Percentiles rank a stretch among this genome's conserved stretches.
Conservation (phyloP, 1,140 invertebrate species). For the Sitodiplosis mosellana region DNA sequence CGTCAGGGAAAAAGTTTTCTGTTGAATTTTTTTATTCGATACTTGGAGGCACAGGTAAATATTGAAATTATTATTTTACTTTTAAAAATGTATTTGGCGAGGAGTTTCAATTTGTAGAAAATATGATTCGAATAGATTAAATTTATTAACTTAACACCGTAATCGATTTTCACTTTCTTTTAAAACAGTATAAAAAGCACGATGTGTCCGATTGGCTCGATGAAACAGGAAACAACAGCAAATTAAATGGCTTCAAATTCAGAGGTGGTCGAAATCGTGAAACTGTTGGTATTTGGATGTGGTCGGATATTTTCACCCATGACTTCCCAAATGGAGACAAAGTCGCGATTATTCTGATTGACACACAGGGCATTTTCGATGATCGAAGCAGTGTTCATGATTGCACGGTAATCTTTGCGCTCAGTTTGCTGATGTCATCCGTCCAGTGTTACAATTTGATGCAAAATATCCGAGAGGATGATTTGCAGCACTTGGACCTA, state of each 20-base stretch:
- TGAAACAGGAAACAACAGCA: neutral
- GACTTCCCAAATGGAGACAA: conserved; percentile 56
- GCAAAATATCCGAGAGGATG: conserved; percentile 91
- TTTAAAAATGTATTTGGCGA: too few relatives aligned
- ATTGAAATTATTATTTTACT: too few relatives aligned
- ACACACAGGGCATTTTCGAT: conserved; percentile 96
- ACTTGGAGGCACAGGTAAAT: conserved; percentile 44
- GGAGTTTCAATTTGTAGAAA: too few relatives aligned
- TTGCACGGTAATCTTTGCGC: conserved; percentile 88
- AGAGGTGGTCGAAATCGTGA: conserved; percentile 82
- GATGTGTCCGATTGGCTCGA: neutral
- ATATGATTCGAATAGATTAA: too few relatives aligned
- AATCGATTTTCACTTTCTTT: conserved; percentile 46
- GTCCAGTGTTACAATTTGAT: conserved; percentile 95
- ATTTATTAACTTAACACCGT: too few relatives aligned
- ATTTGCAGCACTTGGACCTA: conserved; percentile 80
- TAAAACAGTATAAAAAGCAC: neutral
- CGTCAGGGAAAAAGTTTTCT: conserved; percentile 51
- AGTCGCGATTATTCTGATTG: conserved; percentile 78
- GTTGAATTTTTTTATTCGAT: conserved; percentile 66
- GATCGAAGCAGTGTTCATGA: conserved; percentile 89
- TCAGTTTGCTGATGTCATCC: conserved; percentile 88
- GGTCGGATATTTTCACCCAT: conserved; percentile 82
- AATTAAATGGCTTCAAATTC: conserved; percentile 71
- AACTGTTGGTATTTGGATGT: conserved; percentile 88